phyloP scores from a whole-genome alignment of 2,888 invertebrate genomes.

The Oscheius myriophilus region DNA sequence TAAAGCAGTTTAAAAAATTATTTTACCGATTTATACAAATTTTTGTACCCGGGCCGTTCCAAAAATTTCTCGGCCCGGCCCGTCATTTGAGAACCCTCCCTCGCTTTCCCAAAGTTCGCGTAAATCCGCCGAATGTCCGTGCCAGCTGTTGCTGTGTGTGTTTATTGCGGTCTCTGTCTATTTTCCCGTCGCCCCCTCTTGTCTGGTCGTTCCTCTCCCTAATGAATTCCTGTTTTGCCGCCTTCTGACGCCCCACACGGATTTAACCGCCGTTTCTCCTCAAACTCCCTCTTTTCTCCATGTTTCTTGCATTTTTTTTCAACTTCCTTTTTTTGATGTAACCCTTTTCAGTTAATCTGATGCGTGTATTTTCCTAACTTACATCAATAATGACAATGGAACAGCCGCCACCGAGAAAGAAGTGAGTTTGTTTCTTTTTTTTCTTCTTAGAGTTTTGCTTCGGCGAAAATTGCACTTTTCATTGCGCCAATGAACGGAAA shows the following conservation, averaged over 20 bases:
- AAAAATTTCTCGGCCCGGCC: too few relatives aligned
- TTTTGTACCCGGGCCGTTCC: too few relatives aligned
- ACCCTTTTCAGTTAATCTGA: neutral
- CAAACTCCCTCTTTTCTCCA: neutral
- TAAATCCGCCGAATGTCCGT: too few relatives aligned
- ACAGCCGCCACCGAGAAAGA: slow-evolving; percentile 16
- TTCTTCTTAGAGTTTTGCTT: neutral
- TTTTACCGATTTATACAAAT: too few relatives aligned
- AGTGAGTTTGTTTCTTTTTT: neutral
- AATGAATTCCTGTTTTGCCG: neutral
- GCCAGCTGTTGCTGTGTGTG: neutral
- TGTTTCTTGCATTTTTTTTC: neutral
- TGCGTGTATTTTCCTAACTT: neutral
- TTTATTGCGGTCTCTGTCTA: slow-evolving; percentile 2
- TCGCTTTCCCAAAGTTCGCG: too few relatives aligned
- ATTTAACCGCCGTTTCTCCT: slow-evolving; percentile 8
- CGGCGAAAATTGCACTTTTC: neutral
- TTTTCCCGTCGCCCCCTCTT: neutral
- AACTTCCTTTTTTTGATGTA: neutral
- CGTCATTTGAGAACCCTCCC: too few relatives aligned
- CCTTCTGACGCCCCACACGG: neutral
- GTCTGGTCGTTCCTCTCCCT: neutral
- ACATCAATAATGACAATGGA: slow-evolving; percentile 9
- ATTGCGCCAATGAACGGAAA: too few relatives aligned
- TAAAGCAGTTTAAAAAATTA: too few relatives aligned